Base-by-base conservation (phyloP, 2,888 invertebrate species). In the Cyaniris semiargus region DNA sequence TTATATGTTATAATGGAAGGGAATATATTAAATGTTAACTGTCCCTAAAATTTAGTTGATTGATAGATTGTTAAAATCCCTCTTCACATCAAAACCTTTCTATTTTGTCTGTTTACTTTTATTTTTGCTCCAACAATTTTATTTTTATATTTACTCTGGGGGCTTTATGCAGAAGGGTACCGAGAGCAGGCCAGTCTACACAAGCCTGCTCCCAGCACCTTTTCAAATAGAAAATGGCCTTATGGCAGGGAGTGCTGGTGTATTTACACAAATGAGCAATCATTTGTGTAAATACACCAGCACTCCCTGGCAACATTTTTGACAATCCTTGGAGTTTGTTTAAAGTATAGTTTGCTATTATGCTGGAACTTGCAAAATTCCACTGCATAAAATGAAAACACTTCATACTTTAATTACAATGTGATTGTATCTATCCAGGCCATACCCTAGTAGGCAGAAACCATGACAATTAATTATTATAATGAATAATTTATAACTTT, bases 1-100 rank as follows among this genome's bases (percentile, higher is more conserved):
- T 76, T 76, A 13, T 71, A 18, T 71, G 23, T 53, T 76, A 23
- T 53, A 76, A 21, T 56, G 34, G 58, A 72, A 72, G 76, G 38
- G 27, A 58, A 48, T 53, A 5, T 56, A 58, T 38, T n/a, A 48
- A 74, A 44, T 44, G 0, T 44, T 44, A 0, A 44, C 23, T 27
- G 27, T 27, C 1, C 44, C 7, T 23, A n/a, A 18, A 53, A 0
- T 13, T 66, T 23, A 15, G 6, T 3, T 1, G 27, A 13, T 15
- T 71, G 13, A 53, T 18, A 18, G 53, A 53, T 18, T 23, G 1
- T 31, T 31, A 18, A 70, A 70, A 70, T 34, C 8, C 31, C 18
- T 34, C 15, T 53, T 53, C 18, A 53, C 53, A 0, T 5, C 18
- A 5, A 15, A 53, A 53, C 53, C 53, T 53, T 53, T 53, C 53